Evolutionary conservation across 2,888 invertebrate species (phyloP).

Genomic region (Epinotia ramella): DNA sequence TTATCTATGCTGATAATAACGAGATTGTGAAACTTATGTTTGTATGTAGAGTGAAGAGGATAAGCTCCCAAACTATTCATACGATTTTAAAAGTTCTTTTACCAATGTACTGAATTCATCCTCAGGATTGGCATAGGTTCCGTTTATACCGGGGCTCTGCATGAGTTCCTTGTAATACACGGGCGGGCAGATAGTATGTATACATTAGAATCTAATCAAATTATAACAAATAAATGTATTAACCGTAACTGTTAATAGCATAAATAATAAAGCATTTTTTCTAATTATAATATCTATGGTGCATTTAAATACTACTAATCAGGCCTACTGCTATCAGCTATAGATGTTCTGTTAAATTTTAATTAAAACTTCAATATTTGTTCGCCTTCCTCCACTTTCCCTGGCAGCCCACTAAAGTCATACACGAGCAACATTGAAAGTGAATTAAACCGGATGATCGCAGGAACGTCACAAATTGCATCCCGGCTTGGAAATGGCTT

Average conservation of each 20-base stretch:
- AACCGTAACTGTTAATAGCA: background rate
- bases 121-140: no score
- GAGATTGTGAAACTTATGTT: no score
- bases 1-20: no score
- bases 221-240: background rate
- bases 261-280: background rate
- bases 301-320: slow-evolving; percentile 1
- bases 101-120: no score
- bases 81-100: no score
- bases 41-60: no score
- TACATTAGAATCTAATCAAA: no score
- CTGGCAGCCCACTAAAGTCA: background rate
- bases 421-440: slow-evolving; percentile 14
- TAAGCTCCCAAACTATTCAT: no score
- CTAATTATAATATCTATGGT: slow-evolving; percentile 1
- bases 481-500: slow-evolving; percentile 25
- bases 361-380: slow-evolving; percentile 13
- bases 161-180: no score
- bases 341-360: background rate
- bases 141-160: no score
- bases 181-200: no score
- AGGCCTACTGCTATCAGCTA: background rate
- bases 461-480: slow-evolving; percentile 27
- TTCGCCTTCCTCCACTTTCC: background rate
- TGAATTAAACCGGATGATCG: slow-evolving; percentile 26